Evolutionary conservation across 2,113 vertebrate genomes (phyloP).

Genomic region (Cebus imitator): DNA sequence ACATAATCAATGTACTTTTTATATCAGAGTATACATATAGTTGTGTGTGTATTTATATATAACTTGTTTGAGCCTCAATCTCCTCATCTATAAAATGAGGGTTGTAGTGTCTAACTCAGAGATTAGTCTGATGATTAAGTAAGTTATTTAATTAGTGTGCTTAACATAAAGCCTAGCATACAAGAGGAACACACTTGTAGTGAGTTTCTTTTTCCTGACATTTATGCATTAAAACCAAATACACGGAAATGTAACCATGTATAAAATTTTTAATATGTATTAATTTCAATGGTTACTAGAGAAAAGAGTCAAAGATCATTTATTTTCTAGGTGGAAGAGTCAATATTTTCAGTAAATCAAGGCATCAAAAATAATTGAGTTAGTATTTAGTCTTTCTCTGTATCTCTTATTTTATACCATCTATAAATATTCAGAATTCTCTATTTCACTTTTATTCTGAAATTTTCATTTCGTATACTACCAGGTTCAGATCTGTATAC

Average conservation of each 20-base stretch:
- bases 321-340: neutral
- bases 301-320: neutral
- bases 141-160: neutral
- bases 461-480: neutral
- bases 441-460: slow-evolving; percentile 8
- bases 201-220: neutral
- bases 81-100: neutral
- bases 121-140: neutral
- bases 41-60: neutral
- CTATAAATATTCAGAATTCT: neutral
- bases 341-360: neutral
- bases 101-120: neutral
- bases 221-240: neutral
- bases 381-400: neutral
- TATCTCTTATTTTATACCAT: neutral
- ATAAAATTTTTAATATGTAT: neutral
- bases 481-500: neutral
- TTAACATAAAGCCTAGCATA: neutral
- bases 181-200: neutral
- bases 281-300: neutral
- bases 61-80: neutral
- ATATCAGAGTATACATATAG: neutral
- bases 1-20: neutral
- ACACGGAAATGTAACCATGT: neutral
- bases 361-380: neutral